These are phyloP conservation scores for Glossophaga mutica DNA, from an alignment of 2,797 vertebrate species.

Conservation along the genomic window DNA sequence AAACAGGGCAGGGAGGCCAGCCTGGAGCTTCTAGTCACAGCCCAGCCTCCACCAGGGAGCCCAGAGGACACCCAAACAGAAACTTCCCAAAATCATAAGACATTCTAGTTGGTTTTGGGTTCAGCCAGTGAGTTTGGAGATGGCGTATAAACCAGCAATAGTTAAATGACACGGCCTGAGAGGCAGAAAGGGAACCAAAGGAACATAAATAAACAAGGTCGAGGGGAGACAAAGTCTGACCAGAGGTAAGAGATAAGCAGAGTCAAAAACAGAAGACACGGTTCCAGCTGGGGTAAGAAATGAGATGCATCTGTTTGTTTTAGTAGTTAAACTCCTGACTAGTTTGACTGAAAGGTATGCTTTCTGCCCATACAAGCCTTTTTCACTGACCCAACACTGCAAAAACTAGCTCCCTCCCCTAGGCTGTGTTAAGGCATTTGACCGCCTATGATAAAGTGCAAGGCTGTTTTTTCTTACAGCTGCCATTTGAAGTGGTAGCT, in stretches of 20 bases:
- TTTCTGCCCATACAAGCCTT: background rate
- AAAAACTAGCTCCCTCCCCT: background rate
- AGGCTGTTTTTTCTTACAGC: background rate
- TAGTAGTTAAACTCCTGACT: background rate
- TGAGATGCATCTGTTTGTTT: background rate
- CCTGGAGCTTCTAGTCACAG: background rate
- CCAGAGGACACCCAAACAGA: background rate
- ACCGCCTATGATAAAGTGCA: background rate
- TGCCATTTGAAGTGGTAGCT: background rate
- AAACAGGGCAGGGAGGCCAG: background rate
- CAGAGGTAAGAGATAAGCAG: background rate
- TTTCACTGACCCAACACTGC: background rate
- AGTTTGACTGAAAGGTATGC: background rate
- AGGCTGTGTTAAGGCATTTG: background rate
- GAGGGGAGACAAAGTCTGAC: background rate
- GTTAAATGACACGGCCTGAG: background rate
- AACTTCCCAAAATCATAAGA: background rate
- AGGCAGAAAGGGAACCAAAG: background rate
- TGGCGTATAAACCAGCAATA: background rate
- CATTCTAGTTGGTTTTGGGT: background rate
- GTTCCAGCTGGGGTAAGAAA: background rate
- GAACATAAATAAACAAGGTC: background rate
- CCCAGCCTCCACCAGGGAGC: background rate
- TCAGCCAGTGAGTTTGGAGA: background rate
- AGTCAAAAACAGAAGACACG: background rate